Evolutionary conservation across 2,113 vertebrate genomes (phyloP), one percentile per base, ranked within the genome.

Genomic region (Cavia porcellus): DNA sequence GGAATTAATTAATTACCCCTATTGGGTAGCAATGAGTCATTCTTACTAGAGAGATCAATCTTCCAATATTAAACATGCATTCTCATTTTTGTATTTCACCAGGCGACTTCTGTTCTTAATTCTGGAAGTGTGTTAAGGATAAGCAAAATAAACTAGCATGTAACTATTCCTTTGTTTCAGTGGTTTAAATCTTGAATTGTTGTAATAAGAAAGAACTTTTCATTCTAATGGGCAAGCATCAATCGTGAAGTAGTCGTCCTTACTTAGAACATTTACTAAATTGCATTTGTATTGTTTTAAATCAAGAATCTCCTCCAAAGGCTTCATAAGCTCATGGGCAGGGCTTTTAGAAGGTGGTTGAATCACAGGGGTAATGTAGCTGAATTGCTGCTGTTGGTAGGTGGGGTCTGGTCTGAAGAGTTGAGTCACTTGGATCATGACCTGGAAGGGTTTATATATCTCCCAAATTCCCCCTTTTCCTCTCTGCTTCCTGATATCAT

Each of bases 101-200:
- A 82, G 86, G 45, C 95, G 72, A 81, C 17, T 92, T 95, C 30
- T 90, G 24, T 86, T 95, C 42, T 94, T 87, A 86, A 57, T 42
- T 32, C 7, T 15, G 9, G 50, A 1, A 4, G 28, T 80, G 5
- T 90, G 35, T 70, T 86, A 90, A 84, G 68, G 80, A 70, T 75
- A 95, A 82, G 28, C 22, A 89, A 68, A 95, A 80, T 47, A 77
- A 77, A 89, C 55, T 32, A 86, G 8, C 30, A 2, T 55, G 75
- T 79, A 42, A 81, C 47, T 0, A 86, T 72, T 25, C 2, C 2
- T 91, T 84, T 68, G 82, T 74, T 57, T n/a, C 25, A 61, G 0
- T 88, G 52, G 22, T 50, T 82, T 93, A 35, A 4, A 80, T 72
- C 42, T 62, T 88, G 47, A 35, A 59, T 82, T 93, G 82, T 64